Conservation (phyloP, 2,888 invertebrate genomes). For the Drosophila paranaensis region DNA sequence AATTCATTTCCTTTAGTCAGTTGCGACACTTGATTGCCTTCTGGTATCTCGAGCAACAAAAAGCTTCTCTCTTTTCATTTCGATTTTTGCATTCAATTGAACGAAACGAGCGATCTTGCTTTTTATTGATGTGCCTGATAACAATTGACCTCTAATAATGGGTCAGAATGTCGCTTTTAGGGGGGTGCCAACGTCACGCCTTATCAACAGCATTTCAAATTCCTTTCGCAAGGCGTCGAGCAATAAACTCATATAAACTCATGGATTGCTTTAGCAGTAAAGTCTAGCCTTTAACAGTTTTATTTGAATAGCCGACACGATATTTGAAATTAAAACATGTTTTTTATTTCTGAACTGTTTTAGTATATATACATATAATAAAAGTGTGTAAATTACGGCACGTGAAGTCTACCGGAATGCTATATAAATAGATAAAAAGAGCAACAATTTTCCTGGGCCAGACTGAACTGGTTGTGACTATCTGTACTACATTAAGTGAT, state of each 20-base stretch:
- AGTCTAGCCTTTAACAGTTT: neutral
- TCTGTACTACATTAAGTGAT: neutral
- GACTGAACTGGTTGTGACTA: neutral
- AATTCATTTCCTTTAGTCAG: neutral
- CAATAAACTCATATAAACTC: constrained; percentile 14
- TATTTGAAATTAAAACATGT: neutral
- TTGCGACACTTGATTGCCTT: neutral
- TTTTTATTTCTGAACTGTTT: neutral
- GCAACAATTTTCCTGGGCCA: neutral
- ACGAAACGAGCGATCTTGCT: neutral
- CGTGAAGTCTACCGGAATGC: neutral
- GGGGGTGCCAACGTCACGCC: constrained; percentile 8
- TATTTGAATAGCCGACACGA: neutral
- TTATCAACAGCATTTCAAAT: constrained; percentile 11
- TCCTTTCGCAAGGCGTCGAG: constrained; percentile 5
- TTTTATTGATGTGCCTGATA: constrained; percentile 52
- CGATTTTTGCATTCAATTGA: constrained; percentile 21
- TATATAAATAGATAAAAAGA: constrained; percentile 1
- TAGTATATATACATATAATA: neutral
- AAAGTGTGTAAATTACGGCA: neutral
- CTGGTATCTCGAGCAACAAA: too few relatives aligned
- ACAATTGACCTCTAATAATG: constrained; percentile 56
- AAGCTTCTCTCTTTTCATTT: neutral
- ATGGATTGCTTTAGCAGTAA: neutral
- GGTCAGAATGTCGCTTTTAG: constrained; percentile 29